Percentiles rank a stretch among this genome's conserved stretches.
Conservation (phyloP, 2,888 invertebrate genomes). For the Rotaria socialis region DNA sequence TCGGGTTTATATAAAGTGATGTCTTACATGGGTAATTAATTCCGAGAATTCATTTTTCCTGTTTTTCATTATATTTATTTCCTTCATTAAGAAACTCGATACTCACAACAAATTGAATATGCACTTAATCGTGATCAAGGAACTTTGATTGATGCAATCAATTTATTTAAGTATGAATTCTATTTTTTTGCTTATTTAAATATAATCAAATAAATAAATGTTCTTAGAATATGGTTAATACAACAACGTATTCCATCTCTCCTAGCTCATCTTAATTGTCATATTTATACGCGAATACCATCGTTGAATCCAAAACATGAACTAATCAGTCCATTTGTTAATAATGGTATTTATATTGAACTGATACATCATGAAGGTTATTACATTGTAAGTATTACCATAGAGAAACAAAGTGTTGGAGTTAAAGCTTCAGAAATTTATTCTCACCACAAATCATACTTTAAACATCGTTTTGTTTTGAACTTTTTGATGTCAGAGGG, state of each 20-base stretch:
- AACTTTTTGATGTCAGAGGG: too few species aligned
- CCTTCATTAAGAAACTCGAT: background rate
- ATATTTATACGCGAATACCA: conserved; percentile 3
- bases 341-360: conserved; percentile 27
- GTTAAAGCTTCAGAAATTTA: too few species aligned
- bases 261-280: background rate
- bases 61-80: background rate
- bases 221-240: conserved; percentile 14
- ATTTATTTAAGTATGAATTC: conserved; percentile 15
- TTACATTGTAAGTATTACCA: background rate
- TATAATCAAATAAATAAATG: background rate
- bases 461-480: too few species aligned
- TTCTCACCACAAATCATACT: too few species aligned
- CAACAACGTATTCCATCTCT: conserved; percentile 28
- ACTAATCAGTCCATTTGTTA: background rate
- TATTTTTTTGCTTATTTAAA: background rate
- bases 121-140: conserved; percentile 18
- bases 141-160: conserved; percentile 4
- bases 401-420: background rate
- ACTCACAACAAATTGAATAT: conserved; percentile 26
- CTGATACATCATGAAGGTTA: conserved; percentile 22
- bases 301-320: conserved; percentile 25
- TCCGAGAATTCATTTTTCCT: background rate
- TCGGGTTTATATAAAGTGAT: conserved; percentile 10
- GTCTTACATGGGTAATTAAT: conserved; percentile 13